Evolutionary conservation across 2,113 vertebrate species (phyloP).

Genomic region (Delphinapterus leucas): DNA sequence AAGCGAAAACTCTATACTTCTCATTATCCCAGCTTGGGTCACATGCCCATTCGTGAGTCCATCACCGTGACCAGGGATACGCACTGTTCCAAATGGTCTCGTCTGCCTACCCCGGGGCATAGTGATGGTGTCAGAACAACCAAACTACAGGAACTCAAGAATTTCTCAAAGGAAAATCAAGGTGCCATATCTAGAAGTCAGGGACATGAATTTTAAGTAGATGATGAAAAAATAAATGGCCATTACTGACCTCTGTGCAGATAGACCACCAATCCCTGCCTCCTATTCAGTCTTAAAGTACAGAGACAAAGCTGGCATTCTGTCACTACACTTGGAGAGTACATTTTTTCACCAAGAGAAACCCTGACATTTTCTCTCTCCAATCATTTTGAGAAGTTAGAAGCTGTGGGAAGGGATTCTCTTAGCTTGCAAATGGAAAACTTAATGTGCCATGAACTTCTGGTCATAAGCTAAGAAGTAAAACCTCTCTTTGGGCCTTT

Average conservation of each 20-base stretch:
- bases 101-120: background rate
- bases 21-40: background rate
- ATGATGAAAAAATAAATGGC: background rate
- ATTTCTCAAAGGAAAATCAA: background rate
- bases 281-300: background rate
- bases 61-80: background rate
- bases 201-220: background rate
- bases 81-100: background rate
- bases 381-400: constrained; percentile 32
- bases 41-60: background rate
- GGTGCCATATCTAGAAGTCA: background rate
- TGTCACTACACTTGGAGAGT: background rate
- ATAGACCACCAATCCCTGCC: background rate
- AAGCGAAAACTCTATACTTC: background rate
- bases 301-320: background rate
- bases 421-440: constrained; percentile 42
- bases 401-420: constrained; percentile 39
- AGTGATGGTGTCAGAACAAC: background rate
- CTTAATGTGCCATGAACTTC: constrained; percentile 69
- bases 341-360: background rate
- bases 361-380: constrained; percentile 33
- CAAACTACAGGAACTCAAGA: background rate
- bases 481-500: constrained; percentile 57
- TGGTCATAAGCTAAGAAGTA: constrained; percentile 41
- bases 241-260: background rate